Percentiles rank a stretch among this genome's conserved stretches.
Conservation (phyloP, 2,888 invertebrate genomes). For the Luperina testacea region DNA sequence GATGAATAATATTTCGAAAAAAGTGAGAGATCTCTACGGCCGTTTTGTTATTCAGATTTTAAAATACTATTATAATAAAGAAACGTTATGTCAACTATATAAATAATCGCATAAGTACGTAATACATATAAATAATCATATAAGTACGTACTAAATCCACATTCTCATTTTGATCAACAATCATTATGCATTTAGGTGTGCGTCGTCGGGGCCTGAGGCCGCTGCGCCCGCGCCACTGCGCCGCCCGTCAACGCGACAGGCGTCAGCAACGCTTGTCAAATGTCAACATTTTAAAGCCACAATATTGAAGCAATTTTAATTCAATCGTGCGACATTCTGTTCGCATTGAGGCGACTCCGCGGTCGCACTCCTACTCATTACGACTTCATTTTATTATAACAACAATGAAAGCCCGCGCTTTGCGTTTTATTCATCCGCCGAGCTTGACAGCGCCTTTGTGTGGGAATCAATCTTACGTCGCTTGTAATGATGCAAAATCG, state of each 20-base stretch:
- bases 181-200: constrained; percentile 60
- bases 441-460: constrained; percentile 85
- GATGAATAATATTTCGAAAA: constrained; percentile 9
- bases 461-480: constrained; percentile 86
- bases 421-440: constrained; percentile 81
- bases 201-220: constrained; percentile 47
- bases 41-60: constrained; percentile 15
- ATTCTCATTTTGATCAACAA: constrained; percentile 58
- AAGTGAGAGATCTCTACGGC: not conserved
- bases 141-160: constrained; percentile 43
- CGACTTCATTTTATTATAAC: constrained; percentile 88
- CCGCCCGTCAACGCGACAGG: constrained; percentile 74
- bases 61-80: constrained; percentile 4
- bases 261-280: constrained; percentile 88
- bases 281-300: constrained; percentile 84
- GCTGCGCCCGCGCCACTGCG: constrained; percentile 58
- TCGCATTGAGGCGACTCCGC: constrained; percentile 73
- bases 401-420: constrained; percentile 81
- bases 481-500: constrained; percentile 86
- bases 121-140: constrained; percentile 47
- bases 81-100: constrained; percentile 17
- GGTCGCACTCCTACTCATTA: constrained; percentile 84
- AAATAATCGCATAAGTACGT: constrained; percentile 27
- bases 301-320: constrained; percentile 87
- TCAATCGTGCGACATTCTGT: constrained; percentile 84